Evolutionary conservation across 2,888 invertebrate genomes (phyloP), one percentile per base, ranked within the genome.

Genomic region (Drosophila leonis): DNA sequence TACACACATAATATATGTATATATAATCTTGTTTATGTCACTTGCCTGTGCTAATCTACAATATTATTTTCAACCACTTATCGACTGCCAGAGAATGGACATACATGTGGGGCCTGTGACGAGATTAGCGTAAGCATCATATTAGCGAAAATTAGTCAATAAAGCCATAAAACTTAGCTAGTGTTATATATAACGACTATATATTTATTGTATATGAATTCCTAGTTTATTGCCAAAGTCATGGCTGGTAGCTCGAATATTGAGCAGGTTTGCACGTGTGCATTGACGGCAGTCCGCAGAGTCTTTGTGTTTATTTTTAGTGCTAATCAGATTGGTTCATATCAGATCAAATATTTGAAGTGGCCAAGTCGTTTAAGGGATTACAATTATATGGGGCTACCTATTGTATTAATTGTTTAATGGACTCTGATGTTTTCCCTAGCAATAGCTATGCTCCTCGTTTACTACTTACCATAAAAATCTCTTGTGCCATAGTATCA

Each of bases 1-100:
- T 54, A 73, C 44, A 49, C 18, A 56, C 12, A 39, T 54, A n/a
- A n/a, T n/a, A n/a, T n/a, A n/a, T n/a, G n/a, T n/a, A n/a, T n/a
- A n/a, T n/a, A 51, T 13, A 39, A 18, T 39, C 54, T 54, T 54
- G 54, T 54, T 54, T 55, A 18, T 54, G 24, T 24, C 39, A 39
- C 27, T 55, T 46, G 41, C 44, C 12, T 51, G 46, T 49, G 35
- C 61, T 79, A 79, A 72, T 78, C 79, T 72, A n/a, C n/a, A n/a
- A n/a, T n/a, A 15, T 8, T 57, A 20, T 65, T 65, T 49, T 59
- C 24, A 18, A 41, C 20, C 61, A 64, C 68, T 66, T 75, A 72
- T 78, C 78, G 60, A 46, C 10, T 1, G 29, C 55, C 27, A 48
- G 62, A 57, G 56, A 66, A 24, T 57, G 60, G 39, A 44, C 27